Base-by-base conservation (phyloP, 2,797 vertebrate genomes). In the Adrianichthys oophorus region DNA sequence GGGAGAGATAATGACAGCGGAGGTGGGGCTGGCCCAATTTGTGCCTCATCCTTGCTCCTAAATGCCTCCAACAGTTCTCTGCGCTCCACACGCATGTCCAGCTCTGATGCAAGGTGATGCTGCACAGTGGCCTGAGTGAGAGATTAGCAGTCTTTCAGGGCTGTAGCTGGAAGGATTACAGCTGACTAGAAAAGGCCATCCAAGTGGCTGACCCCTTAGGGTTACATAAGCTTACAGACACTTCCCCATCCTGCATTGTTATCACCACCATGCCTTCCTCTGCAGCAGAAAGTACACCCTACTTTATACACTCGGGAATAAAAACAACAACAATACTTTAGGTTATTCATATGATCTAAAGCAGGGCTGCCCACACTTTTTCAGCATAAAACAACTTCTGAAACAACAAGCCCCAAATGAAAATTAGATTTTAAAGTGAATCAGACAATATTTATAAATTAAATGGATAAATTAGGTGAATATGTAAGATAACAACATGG, bases 91-190 rank as follows among this genome's bases (percentile, higher is more conserved):
- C 60, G 62, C 59, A 59, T 74, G 77, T 78, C 61, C 58, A 26
- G 70, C 69, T 73, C 78, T 80, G 78, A 86, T 86, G 73, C 54
- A 78, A 80, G 72, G 68, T 76, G 84, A 85, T 83, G 79, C 78
- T 72, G 65, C 57, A 80, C 82, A 79, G 74, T 68, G 75, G 78
- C 52, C 67, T 62, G 61, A 76, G 78, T 77, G 77, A 64, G 70
- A 90, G 85, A 86, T 91, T 90, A 90, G 79, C 52, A 7, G 63
- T 79, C 83, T 78, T 84, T 85, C 79, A 83, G 72, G 77, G 69
- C 65, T 57, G 59, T 37, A 76, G 74, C 52, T 57, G 56, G 65
- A 72, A 74, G 85, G 80, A 90, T 89, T 87, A 88, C 80, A 73
- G 75, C 65, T 64, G 60, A 72, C 75, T 66, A 78, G 71, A 89